Base-by-base conservation (phyloP, 2,113 vertebrate genomes). In the Otus sunia region DNA sequence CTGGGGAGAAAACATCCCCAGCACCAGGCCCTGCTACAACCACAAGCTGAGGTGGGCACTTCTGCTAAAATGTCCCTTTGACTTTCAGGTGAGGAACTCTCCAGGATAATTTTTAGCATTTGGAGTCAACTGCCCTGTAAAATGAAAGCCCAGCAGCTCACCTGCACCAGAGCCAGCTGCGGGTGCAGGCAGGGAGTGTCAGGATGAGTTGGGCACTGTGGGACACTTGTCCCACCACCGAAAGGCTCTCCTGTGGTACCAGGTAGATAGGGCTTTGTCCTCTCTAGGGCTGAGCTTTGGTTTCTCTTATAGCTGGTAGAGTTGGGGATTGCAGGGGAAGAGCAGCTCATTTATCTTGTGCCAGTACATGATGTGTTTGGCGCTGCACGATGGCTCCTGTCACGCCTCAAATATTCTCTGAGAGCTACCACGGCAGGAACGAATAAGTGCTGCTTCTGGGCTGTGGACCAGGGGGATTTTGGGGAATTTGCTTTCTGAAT, bases 131-230 rank as follows among this genome's bases (percentile, higher is more conserved):
- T 2, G 2, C 15, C 9, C n/a, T 26, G 19, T 36, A 39, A 58
- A 74, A 80, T 30, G 49, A 52, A 74, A 93, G 27, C 39, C 21
- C 18, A 45, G 49, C n/a, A 75, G n/a, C 53, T 63, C 27, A 17
- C 2, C 34, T 16, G 11, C 50, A 53, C 34, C 2, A 3, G 36
- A 85, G 15, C 22, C 43, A 80, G 55, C 39, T 73, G 53, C 2
- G 10, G 64, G 25, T 10, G 10, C 6, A 2, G n/a, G 22, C 19
- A 12, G 23, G 26, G 34, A 68, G n/a, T 4, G 7, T 4, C 0
- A 1, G 68, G 34, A 76, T 72, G 69, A 76, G 25, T 1, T 69
- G 43, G 36, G 45, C 32, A 29, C 25, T 5, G 9, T 0, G 0
- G 55, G 18, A 64, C 30, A 9, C 26, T 59, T 23, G 21, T 22